phyloP scores from a whole-genome alignment of 2,888 invertebrate genomes.

The Drosophila robusta region DNA sequence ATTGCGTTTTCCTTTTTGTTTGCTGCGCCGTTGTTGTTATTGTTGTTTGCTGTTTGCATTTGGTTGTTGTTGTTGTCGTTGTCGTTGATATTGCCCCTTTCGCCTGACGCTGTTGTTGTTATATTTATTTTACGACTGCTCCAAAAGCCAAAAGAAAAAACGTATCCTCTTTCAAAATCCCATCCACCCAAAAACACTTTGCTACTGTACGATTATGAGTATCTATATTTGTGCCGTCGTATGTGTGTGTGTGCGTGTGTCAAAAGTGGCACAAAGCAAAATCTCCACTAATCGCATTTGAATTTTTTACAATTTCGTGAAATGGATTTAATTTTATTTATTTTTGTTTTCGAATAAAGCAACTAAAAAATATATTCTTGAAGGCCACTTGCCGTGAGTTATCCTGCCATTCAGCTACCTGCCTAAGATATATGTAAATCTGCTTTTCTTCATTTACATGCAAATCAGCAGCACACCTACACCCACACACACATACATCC shows the following conservation, averaged over 20 bases:
- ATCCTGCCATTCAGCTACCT: constrained; percentile 19
- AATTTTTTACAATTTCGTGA: constrained; percentile 45
- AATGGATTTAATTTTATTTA: constrained; percentile 31
- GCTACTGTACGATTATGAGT: constrained; percentile 12
- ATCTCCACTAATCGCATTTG: constrained; percentile 71
- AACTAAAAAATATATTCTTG: constrained; percentile 24
- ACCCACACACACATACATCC: constrained; percentile 6
- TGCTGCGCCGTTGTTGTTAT: constrained; percentile 16
- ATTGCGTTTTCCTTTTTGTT: constrained; percentile 40
- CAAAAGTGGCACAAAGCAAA: constrained; percentile 40
- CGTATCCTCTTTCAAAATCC: constrained; percentile 35
- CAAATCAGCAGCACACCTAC: constrained; percentile 48
- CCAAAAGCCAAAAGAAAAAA: constrained; percentile 3
- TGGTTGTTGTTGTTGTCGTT: constrained; percentile 1
- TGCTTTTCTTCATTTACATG: constrained; percentile 62
- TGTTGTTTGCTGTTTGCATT: constrained; percentile 1
- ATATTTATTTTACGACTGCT: too few species aligned
- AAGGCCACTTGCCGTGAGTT: constrained; percentile 15
- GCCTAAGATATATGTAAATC: constrained; percentile 43
- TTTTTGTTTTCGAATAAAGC: constrained; percentile 27
- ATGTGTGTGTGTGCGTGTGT: neutral
- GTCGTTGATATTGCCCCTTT: too few species aligned
- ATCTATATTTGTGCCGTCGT: constrained; percentile 5
- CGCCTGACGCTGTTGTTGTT: too few species aligned
- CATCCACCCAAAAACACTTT: constrained; percentile 3